Conservation (phyloP, 2,888 invertebrate genomes). For the Reticulitermes lucifugus region DNA sequence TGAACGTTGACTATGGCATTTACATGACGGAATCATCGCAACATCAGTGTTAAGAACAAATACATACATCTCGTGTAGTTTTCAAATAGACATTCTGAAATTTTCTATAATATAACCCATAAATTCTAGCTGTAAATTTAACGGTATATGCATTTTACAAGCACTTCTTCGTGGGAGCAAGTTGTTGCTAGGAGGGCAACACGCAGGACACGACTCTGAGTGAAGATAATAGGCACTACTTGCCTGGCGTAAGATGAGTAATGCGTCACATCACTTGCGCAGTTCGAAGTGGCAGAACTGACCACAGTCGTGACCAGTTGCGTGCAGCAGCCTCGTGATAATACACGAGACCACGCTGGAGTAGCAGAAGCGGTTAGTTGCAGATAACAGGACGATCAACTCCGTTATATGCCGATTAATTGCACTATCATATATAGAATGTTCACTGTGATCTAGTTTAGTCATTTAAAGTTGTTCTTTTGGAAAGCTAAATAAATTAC, state of each 20-base stretch:
- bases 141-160: background rate
- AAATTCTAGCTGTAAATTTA: conserved; percentile 6
- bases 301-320: background rate
- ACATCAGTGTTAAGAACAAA: background rate
- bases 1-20: no score
- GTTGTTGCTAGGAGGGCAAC: background rate
- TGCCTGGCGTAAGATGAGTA: background rate
- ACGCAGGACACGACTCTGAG: background rate
- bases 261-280: background rate
- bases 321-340: background rate
- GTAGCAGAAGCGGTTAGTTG: background rate
- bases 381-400: background rate
- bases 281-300: conserved; percentile 19
- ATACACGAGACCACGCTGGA: background rate
- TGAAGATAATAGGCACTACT: background rate
- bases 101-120: background rate
- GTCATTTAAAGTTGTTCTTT: no score
- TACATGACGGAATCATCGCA: background rate
- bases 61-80: background rate
- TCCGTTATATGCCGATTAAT: no score
- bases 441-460: no score
- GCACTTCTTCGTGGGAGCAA: background rate
- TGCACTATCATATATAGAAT: no score
- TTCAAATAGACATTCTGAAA: background rate
- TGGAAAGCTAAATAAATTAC: no score